Evolutionary conservation across 2,888 invertebrate species (phyloP), one percentile per base, ranked within the genome.

Genomic region (Xestia ashworthii): DNA sequence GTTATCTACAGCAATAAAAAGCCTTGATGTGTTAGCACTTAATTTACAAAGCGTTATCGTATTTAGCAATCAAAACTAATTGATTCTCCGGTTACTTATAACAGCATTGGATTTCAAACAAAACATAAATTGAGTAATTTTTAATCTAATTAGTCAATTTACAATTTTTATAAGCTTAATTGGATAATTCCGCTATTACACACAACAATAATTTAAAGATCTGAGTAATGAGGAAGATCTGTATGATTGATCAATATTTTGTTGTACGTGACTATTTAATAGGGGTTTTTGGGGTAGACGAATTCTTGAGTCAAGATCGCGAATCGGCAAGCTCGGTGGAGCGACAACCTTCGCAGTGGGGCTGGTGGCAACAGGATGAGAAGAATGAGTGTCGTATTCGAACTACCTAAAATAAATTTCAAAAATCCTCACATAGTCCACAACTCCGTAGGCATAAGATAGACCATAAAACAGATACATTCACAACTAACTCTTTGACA

Each of bases 401-500:
- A 19, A 4, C 16, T 9, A 32, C 62, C 11, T 8, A 16, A n/a
- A 41, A 44, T 6, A 11, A 60, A 50, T n/a, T 16, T n/a, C 22
- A 16, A 73, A 67, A 68, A 66, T 41, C 79, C 74, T 79, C 77
- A 64, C 48, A 0, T 75, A 76, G 67, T 66, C 12, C 4, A 12
- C 0, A 3, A 3, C 25, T 0, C 22, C n/a, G 16, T 77, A 80
- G 80, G 80, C 73, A 85, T 0, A 80, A 84, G 50, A 65, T 19
- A 5, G 48, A 4, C 0, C 46, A 38, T 0, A 64, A 22, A 11
- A 53, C 62, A 19, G 55, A 70, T 65, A 65, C 44, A 76, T 80
- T 71, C 58, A 58, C 78, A 84, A 75, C 71, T 48, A 46, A 76
- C 46, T 90, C 86, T 87, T 74, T 80, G 87, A 73, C 80, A 80